Percentiles rank a stretch among this genome's conserved stretches.
Evolutionary conservation across 2,888 invertebrate genomes (phyloP).

Genomic region (Laothoe populi): DNA sequence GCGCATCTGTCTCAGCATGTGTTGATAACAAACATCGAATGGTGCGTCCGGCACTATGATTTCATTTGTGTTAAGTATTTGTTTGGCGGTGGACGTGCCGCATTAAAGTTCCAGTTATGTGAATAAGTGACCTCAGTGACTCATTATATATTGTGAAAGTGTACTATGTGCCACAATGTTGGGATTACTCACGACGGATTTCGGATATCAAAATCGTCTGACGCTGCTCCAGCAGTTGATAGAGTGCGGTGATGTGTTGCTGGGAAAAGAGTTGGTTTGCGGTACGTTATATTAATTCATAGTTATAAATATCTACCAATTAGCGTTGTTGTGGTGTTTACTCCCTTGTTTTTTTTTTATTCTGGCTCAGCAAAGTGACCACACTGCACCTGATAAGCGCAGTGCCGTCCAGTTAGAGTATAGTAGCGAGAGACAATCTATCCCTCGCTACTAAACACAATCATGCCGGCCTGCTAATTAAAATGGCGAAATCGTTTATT

Average conservation of each 20-base stretch:
- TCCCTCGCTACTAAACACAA: too few relatives aligned
- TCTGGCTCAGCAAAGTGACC: too few relatives aligned
- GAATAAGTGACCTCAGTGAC: conserved; percentile 21
- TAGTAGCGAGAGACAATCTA: too few relatives aligned
- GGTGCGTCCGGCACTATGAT: background rate
- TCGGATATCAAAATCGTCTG: conserved; percentile 71
- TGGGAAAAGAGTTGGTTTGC: conserved; percentile 64
- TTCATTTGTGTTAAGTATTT: conserved; percentile 35
- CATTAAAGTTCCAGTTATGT: background rate
- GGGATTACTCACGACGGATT: conserved; percentile 74
- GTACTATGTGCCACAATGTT: conserved; percentile 58
- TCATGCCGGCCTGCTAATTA: too few relatives aligned
- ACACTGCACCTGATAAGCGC: too few relatives aligned
- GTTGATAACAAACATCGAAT: conserved; percentile 28
- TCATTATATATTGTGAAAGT: conserved; percentile 27
- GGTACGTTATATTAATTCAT: conserved; percentile 50
- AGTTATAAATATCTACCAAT: background rate
- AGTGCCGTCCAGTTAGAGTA: too few relatives aligned
- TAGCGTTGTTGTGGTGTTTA: background rate
- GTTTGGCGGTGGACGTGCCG: conserved; percentile 26
- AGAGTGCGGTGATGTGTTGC: conserved; percentile 73
- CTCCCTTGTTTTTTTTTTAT: background rate
- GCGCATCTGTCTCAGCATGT: conserved; percentile 72
- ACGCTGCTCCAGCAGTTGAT: conserved; percentile 74
- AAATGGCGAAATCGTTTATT: too few relatives aligned